Percentiles rank a stretch among this genome's conserved stretches.
phyloP scores from a whole-genome alignment of 2,888 invertebrate genomes.

The Prionchulus punctatus region DNA sequence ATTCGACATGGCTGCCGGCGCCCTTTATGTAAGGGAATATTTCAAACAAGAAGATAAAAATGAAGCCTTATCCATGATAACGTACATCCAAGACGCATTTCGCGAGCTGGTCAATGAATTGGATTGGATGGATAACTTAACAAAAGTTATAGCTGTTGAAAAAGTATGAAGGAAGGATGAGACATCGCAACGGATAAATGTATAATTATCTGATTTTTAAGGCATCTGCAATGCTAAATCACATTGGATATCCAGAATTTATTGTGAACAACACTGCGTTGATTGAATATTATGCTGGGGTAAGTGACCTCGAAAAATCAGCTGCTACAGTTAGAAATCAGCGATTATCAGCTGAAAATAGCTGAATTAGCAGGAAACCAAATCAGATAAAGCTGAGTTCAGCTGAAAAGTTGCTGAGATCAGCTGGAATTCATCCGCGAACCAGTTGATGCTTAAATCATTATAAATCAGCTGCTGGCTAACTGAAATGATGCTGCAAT shows the following conservation, averaged over 20 bases:
- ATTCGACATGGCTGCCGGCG: conserved; percentile 63
- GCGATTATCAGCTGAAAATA: no score
- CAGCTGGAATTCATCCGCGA: no score
- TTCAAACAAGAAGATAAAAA: conserved; percentile 61
- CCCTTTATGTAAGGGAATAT: conserved; percentile 70
- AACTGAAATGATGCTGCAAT: no score
- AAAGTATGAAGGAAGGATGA: conserved; percentile 41
- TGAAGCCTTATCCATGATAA: conserved; percentile 69
- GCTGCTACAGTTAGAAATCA: no score
- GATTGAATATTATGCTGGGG: conserved; percentile 60
- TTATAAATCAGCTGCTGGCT: no score
- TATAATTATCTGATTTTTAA: not conserved
- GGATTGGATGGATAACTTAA: conserved; percentile 69
- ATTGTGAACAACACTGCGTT: conserved; percentile 54
- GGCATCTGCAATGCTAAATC: conserved; percentile 52
- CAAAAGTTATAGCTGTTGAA: conserved; percentile 58
- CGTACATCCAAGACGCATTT: conserved; percentile 64
- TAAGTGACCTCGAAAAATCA: no score
- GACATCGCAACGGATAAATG: not conserved
- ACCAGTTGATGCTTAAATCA: no score
- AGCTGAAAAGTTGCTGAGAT: no score
- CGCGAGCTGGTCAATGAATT: conserved; percentile 58
- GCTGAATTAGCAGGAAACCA: no score
- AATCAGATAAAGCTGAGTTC: no score
- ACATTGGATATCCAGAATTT: conserved; percentile 83